Conservation (phyloP, 2,888 invertebrate species). For the Odiellus spinosus region DNA sequence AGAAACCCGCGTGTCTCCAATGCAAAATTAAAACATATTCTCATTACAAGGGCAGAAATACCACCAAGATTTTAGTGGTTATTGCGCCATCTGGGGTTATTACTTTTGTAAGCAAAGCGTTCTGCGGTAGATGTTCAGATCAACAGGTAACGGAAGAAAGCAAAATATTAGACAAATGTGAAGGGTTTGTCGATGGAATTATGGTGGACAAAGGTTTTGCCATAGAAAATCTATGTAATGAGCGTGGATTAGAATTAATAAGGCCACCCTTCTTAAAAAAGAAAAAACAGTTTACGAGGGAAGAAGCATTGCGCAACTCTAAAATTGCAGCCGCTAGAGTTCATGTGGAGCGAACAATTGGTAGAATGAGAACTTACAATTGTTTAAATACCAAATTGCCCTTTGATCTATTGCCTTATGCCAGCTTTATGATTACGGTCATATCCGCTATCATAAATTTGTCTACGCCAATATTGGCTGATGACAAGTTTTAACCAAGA, state of each 20-base stretch:
- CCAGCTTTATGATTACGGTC: no score
- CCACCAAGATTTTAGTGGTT: slow-evolving; percentile 1
- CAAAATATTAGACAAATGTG: not conserved
- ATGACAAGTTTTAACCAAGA: no score
- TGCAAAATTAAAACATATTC: slow-evolving; percentile 3
- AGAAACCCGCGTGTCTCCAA: slow-evolving; percentile 2
- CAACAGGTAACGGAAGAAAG: not conserved
- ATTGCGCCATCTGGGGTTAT: slow-evolving; percentile 2
- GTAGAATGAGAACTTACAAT: not conserved
- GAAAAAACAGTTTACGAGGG: not conserved
- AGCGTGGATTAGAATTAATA: not conserved
- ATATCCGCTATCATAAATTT: no score
- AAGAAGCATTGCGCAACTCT: not conserved
- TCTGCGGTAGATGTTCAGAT: slow-evolving; percentile 5
- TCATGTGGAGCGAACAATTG: slow-evolving; percentile 1
- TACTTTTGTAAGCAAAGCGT: slow-evolving; percentile 4
- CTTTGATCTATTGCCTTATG: not conserved
- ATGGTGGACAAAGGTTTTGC: slow-evolving; percentile 7
- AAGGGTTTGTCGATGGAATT: not conserved
- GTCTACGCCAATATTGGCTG: no score
- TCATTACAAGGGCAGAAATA: slow-evolving; percentile 2
- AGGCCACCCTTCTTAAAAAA: slow-evolving; percentile 1
- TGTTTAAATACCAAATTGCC: not conserved
- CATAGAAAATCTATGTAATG: slow-evolving; percentile 1
- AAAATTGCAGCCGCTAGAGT: slow-evolving; percentile 1